Evolutionary conservation across 1,140 invertebrate species (phyloP).

Genomic region (Varroa destructor): DNA sequence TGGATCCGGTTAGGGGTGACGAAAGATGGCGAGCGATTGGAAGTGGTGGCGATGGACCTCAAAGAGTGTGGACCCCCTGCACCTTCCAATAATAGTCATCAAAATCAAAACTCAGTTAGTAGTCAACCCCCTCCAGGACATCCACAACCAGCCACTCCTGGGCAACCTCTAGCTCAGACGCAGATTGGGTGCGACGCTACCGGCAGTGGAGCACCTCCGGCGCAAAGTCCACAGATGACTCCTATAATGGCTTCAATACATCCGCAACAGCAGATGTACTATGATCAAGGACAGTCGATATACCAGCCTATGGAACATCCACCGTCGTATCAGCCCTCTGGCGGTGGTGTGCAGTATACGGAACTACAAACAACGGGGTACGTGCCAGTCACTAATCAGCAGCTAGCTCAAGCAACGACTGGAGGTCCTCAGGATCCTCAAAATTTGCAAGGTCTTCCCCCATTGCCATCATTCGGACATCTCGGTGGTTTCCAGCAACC

Average conservation of each 20-base stretch:
- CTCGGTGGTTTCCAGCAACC: constrained; percentile 23
- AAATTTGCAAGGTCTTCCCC: not conserved
- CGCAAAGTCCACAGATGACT: not conserved
- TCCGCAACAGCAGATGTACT: constrained; percentile 14
- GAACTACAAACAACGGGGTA: too few species aligned
- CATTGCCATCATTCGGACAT: constrained; percentile 24
- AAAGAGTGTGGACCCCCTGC: constrained; percentile 20
- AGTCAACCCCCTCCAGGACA: too few species aligned
- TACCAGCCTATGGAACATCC: constrained; percentile 26
- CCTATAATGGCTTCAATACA: not conserved
- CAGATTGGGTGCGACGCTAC: too few species aligned
- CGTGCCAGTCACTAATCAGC: too few species aligned
- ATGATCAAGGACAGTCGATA: constrained; percentile 1
- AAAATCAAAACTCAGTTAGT: not conserved
- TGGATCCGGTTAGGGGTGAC: constrained; percentile 18
- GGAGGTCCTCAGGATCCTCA: not conserved
- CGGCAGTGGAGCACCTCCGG: too few species aligned
- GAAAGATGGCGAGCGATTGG: constrained; percentile 7
- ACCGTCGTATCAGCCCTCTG: constrained; percentile 9
- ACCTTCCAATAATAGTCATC: not conserved
- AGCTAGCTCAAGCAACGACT: too few species aligned
- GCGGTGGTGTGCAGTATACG: not conserved
- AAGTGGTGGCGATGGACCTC: constrained; percentile 18
- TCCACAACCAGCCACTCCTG: too few species aligned
- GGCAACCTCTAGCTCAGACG: too few species aligned